phyloP scores from a whole-genome alignment of 1,140 invertebrate species.

The Drosophila sucinea region DNA sequence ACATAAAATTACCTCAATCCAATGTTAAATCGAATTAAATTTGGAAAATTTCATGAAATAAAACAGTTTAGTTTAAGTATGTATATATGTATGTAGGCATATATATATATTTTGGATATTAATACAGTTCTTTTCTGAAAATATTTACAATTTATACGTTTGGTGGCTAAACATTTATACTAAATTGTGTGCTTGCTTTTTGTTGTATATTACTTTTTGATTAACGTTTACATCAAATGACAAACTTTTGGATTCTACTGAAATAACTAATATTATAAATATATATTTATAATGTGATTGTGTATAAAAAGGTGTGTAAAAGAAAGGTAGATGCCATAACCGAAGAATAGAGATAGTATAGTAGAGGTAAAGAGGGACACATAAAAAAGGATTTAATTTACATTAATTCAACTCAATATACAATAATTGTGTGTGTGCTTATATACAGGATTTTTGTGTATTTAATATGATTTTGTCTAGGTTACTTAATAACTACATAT shows the following conservation, averaged over 20 bases:
- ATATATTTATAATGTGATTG: conserved; percentile 17
- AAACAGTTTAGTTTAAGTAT: conserved; percentile 31
- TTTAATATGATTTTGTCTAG: conserved; percentile 22
- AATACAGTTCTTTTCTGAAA: conserved; percentile 50
- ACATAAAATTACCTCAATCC: too few species aligned
- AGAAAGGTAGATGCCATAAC: conserved; percentile 64
- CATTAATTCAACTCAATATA: conserved; percentile 35
- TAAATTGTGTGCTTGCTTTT: conserved; percentile 20
- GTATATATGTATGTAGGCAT: conserved; percentile 29
- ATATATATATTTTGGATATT: conserved; percentile 60
- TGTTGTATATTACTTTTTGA: conserved; percentile 44
- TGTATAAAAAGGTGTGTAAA: conserved; percentile 34
- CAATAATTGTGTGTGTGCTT: conserved; percentile 36
- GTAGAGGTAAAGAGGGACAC: conserved; percentile 20
- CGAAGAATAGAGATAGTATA: conserved; percentile 24
- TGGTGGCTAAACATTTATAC: conserved; percentile 60
- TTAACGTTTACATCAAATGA: conserved; percentile 52
- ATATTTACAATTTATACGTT: conserved; percentile 48
- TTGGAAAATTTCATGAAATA: neutral
- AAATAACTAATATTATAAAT: conserved; percentile 32
- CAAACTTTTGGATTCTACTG: conserved; percentile 30
- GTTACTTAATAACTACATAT: neutral
- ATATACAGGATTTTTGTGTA: conserved; percentile 56
- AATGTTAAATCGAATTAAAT: too few species aligned
- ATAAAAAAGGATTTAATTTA: conserved; percentile 49